Base-by-base conservation (phyloP, 2,113 vertebrate genomes). In the Cochlearius cochlearius region DNA sequence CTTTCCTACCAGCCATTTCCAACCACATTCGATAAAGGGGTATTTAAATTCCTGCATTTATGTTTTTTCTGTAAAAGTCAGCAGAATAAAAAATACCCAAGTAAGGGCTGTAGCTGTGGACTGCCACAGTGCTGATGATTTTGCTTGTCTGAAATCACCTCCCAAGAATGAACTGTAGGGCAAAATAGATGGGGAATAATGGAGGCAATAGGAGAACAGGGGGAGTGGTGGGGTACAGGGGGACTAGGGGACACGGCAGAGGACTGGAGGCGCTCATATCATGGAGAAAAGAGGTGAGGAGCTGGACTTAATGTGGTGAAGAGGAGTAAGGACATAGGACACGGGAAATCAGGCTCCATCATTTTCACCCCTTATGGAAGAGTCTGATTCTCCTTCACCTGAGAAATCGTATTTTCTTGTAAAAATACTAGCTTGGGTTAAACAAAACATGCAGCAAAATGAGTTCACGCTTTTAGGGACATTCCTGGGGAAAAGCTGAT, bases 201-300 rank as follows among this genome's bases (percentile, higher is more conserved):
- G 29, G 15, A 39, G 17, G 39, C 18, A 79, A 50, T 11, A 38
- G 14, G 18, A 67, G 34, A 66, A 16, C 19, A 41, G 47, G 10
- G 4, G 5, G 11, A 23, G 15, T 26, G 10, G 2, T 17, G 43
- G 16, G 19, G 13, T 52, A 39, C 10, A 8, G 11, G 25, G 8
- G 29, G 19, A n/a, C 11, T 12, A 71, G 11, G 34, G 43, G 23
- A 52, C 7, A 26, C 0, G 1, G 11, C 20, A 67, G 56, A 82
- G 56, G 58, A n/a, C 23, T 39, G 23, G 22, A n/a, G 56, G 23
- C 32, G 58, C 7, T 69, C 7, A 15, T 30, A 27, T 38, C 36
- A 38, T 21, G 7, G 30, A 50, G 22, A 63, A 50, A 18, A 43
- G 32, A 69, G 18, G 4, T 0, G 0, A 15, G 15, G n/a, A 78